These are phyloP conservation scores for Criorhina ranunculi DNA, from an alignment of 2,888 invertebrate species.

Conservation along the genomic window DNA sequence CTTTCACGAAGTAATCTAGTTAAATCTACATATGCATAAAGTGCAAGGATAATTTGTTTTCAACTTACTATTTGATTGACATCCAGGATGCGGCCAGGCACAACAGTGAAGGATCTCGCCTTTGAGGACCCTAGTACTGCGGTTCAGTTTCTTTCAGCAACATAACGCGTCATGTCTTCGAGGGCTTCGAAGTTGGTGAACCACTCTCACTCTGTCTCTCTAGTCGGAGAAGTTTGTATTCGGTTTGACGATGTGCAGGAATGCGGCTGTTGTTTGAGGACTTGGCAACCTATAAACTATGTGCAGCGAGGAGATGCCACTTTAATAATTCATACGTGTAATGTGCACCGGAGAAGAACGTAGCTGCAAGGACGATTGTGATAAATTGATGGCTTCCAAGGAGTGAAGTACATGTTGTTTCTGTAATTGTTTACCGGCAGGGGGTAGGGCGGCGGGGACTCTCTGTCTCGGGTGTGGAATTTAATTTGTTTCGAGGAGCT, in stretches of 20 bases:
- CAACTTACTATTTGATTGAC: constrained; percentile 71
- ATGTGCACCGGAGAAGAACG: constrained; percentile 59
- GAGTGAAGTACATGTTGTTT: constrained; percentile 66
- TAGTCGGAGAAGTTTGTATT: constrained; percentile 37
- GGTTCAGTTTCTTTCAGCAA: constrained; percentile 56
- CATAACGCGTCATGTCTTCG: constrained; percentile 31
- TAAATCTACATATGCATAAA: constrained; percentile 71
- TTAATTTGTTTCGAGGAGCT: constrained; percentile 71
- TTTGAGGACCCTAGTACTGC: constrained; percentile 54
- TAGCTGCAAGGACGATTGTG: constrained; percentile 69
- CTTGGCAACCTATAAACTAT: constrained; percentile 58
- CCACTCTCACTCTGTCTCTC: constrained; percentile 23
- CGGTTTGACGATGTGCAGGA: constrained; percentile 28
- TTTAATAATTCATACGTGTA: constrained; percentile 76
- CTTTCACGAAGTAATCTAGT: constrained; percentile 74
- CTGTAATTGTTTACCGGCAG: constrained; percentile 64
- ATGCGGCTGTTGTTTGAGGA: constrained; percentile 39
- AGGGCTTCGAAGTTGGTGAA: constrained; percentile 50
- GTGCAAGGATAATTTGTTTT: constrained; percentile 76
- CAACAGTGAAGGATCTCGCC: not conserved
- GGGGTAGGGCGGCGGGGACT: not conserved
- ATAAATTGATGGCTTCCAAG: constrained; percentile 67
- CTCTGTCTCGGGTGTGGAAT: constrained; percentile 58
- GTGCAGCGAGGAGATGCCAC: constrained; percentile 47
- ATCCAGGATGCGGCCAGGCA: constrained; percentile 27